phyloP scores from a whole-genome alignment of 1,140 invertebrate genomes.

The Dryas iulia region DNA sequence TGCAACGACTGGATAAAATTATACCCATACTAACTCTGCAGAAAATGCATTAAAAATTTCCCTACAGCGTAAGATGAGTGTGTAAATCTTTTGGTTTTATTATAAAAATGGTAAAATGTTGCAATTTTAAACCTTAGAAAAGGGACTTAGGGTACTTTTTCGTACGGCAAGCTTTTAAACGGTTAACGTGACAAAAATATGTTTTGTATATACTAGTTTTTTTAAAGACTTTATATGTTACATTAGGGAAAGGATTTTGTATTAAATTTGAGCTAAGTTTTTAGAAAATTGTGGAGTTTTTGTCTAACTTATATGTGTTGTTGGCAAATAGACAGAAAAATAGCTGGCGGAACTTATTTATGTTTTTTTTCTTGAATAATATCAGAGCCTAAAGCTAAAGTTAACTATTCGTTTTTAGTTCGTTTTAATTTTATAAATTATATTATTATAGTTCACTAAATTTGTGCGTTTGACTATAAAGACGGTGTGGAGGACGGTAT shows the following conservation, averaged over 20 bases:
- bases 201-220: not conserved
- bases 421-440: too few species aligned
- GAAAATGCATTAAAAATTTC: slow-evolving; percentile 53
- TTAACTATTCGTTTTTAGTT: too few species aligned
- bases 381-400: too few species aligned
- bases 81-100: slow-evolving; percentile 29
- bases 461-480: too few species aligned
- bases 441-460: too few species aligned
- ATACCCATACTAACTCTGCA: slow-evolving; percentile 48
- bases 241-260: not conserved
- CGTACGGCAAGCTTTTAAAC: not conserved
- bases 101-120: not conserved
- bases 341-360: too few species aligned
- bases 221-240: not conserved
- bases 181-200: not conserved
- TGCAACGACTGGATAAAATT: slow-evolving; percentile 44
- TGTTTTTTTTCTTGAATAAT: too few species aligned
- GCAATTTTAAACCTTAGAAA: slow-evolving; percentile 28
- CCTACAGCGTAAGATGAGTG: slow-evolving; percentile 31
- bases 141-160: not conserved
- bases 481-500: too few species aligned
- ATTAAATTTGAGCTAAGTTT: too few species aligned
- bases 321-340: too few species aligned
- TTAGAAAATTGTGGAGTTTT: too few species aligned
- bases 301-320: too few species aligned